Evolutionary conservation across 2,113 vertebrate species (phyloP).

Genomic region (Pangasianodon hypophthalmus): DNA sequence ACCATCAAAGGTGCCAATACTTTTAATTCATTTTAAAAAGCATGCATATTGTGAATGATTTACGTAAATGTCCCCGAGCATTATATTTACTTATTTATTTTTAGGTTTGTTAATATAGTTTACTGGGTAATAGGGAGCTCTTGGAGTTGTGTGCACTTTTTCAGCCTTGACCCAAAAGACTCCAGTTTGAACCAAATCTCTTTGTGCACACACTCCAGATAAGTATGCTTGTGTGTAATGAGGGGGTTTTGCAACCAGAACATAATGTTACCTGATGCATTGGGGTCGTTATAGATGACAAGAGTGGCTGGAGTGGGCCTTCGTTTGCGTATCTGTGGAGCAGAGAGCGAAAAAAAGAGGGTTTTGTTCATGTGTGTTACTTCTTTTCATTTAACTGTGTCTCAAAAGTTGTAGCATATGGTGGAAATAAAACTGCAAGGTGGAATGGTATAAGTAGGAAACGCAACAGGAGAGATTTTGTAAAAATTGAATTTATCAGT

Average conservation of each 20-base stretch:
- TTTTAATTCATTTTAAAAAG: not conserved
- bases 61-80: not conserved
- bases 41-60: not conserved
- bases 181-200: not conserved
- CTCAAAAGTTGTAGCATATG: not conserved
- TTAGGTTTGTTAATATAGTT: not conserved
- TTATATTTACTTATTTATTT: too few species aligned
- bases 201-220: conserved; percentile 15
- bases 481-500: not conserved
- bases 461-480: not conserved
- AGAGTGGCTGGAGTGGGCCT: conserved; percentile 86
- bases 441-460: not conserved
- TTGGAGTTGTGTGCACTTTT: not conserved
- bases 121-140: not conserved
- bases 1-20: not conserved
- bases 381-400: not conserved
- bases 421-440: not conserved
- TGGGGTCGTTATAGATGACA: conserved; percentile 82
- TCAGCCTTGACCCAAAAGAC: conserved; percentile 12
- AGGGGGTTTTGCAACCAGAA: conserved; percentile 10
- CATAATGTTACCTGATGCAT: conserved; percentile 73
- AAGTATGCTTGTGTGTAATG: conserved; percentile 5
- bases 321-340: conserved; percentile 84
- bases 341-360: not conserved
- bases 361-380: not conserved